Conservation (phyloP, 2,888 invertebrate genomes). For the Watsonalla cultraria region DNA sequence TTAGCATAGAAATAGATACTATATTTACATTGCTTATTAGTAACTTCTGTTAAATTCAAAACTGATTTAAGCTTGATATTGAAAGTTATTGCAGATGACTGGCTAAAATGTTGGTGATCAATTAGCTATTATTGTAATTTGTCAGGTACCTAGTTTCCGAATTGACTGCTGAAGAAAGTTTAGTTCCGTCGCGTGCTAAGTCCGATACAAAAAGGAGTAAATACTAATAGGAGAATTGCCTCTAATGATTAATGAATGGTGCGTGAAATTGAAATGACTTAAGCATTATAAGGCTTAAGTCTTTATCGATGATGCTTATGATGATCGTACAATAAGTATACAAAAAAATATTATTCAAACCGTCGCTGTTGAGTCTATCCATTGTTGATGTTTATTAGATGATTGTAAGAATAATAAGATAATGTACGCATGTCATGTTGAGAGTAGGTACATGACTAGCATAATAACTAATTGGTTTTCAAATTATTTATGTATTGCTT, state of each 20-base stretch:
- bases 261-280: slow-evolving; percentile 53
- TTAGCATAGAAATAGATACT: no score
- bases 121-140: slow-evolving; percentile 61
- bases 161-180: slow-evolving; percentile 42
- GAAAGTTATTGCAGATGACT: slow-evolving; percentile 13
- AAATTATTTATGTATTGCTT: neutral
- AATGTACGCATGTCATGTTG: neutral
- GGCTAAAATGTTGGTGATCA: slow-evolving; percentile 37
- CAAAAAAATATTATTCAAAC: slow-evolving; percentile 11
- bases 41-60: no score
- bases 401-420: neutral
- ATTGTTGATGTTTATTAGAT: neutral
- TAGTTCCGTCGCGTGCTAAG: slow-evolving; percentile 41
- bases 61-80: no score
- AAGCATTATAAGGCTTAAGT: slow-evolving; percentile 11
- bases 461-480: neutral
- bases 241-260: slow-evolving; percentile 50
- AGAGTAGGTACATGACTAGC: neutral
- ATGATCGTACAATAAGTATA: slow-evolving; percentile 18
- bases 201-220: slow-evolving; percentile 33
- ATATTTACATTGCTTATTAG: no score
- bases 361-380: neutral
- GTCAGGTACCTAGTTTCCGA: slow-evolving; percentile 42
- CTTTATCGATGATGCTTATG: slow-evolving; percentile 12
- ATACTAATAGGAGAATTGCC: slow-evolving; percentile 25